Percentiles rank a stretch among this genome's conserved stretches.
phyloP scores from a whole-genome alignment of 2,888 invertebrate species.

The Uloborus plumipes region DNA sequence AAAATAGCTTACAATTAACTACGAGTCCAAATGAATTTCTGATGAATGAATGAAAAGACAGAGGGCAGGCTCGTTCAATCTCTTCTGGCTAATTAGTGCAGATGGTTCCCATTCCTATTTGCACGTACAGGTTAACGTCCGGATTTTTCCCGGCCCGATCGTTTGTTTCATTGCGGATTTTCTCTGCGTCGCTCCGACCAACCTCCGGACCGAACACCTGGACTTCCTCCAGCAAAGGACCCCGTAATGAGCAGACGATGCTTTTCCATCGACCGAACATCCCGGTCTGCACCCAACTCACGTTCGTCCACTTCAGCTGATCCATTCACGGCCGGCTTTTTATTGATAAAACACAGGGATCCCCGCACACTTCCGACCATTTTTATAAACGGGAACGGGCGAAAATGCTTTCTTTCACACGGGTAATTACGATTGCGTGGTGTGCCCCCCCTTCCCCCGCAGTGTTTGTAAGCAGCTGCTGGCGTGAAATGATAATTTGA shows the following conservation, averaged over 20 bases:
- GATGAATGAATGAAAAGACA: too few species aligned
- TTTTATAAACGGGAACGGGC: not conserved
- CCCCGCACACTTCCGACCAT: constrained; percentile 5
- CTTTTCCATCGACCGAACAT: constrained; percentile 12
- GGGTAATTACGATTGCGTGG: constrained; percentile 42
- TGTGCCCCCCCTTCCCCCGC: not conserved
- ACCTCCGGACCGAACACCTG: constrained; percentile 22
- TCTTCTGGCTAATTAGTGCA: too few species aligned
- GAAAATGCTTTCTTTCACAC: constrained; percentile 41
- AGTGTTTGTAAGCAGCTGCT: constrained; percentile 42
- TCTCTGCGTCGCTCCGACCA: not conserved
- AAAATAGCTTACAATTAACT: too few species aligned
- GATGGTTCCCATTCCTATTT: too few species aligned
- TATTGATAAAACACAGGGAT: constrained; percentile 22
- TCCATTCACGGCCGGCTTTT: constrained; percentile 10
- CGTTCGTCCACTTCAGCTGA: constrained; percentile 31
- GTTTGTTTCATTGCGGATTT: not conserved
- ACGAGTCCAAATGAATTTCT: too few species aligned
- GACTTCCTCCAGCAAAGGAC: not conserved
- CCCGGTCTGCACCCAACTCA: constrained; percentile 22
- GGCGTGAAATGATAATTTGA: constrained; percentile 59
- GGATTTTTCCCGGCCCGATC: too few species aligned
- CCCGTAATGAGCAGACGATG: constrained; percentile 32
- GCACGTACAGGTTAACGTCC: too few species aligned
- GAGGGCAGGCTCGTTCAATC: too few species aligned